Percentiles rank a stretch among this genome's conserved stretches.
These are phyloP conservation scores for Smittia aterrima DNA, from an alignment of 2,888 invertebrate species.

Conservation along the genomic window DNA sequence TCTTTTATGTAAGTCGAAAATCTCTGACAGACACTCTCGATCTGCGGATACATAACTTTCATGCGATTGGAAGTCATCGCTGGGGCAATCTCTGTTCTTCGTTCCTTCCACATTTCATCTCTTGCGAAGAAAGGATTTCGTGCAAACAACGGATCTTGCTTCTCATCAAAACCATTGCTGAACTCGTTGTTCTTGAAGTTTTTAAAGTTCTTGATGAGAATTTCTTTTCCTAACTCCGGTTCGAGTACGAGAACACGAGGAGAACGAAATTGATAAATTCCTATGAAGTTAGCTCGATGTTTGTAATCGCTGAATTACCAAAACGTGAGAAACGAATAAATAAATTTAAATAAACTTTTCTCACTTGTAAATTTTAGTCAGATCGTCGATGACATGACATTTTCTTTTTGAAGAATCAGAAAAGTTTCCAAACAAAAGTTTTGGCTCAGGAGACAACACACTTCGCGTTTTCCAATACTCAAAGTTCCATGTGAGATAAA, in stretches of 20 bases:
- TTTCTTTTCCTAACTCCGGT: conserved; percentile 50
- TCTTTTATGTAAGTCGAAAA: conserved; percentile 16
- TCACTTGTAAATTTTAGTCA: conserved; percentile 52
- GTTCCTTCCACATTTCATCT: conserved; percentile 47
- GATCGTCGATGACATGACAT: conserved; percentile 48
- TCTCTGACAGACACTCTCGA: conserved; percentile 4
- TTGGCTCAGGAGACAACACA: conserved; percentile 51
- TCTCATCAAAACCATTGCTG: conserved; percentile 10
- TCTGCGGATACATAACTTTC: conserved; percentile 40
- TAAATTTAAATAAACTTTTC: conserved; percentile 18
- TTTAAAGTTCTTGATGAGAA: conserved; percentile 54
- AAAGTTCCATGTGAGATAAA: conserved; percentile 49
- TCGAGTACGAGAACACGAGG: conserved; percentile 52
- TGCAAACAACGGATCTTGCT: conserved; percentile 45
- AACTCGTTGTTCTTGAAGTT: conserved; percentile 48
- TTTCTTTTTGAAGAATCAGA: conserved; percentile 47
- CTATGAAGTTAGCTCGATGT: conserved; percentile 50
- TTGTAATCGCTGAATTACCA: conserved; percentile 48
- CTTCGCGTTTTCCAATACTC: conserved; percentile 52
- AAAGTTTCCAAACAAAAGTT: conserved; percentile 50
- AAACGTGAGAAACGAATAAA: not conserved
- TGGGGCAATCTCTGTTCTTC: conserved; percentile 45
- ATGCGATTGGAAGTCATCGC: conserved; percentile 44
- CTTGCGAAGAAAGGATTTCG: conserved; percentile 47
- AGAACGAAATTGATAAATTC: conserved; percentile 49